Base-by-base conservation (phyloP, 2,888 invertebrate genomes). In the Sarcophaga subvicina region DNA sequence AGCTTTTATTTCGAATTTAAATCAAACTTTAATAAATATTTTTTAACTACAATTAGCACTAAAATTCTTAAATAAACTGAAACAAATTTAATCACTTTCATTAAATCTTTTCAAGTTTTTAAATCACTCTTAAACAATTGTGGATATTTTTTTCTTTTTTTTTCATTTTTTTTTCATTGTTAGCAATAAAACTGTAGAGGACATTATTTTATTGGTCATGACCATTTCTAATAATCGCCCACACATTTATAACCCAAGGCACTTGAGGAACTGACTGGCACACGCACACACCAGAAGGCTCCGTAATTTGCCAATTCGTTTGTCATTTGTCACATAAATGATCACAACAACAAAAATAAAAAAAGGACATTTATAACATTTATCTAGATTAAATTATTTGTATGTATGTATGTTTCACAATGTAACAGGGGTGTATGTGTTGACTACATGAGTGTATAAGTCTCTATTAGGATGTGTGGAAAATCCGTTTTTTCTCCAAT, bases 241-340 rank as follows among this genome's bases (percentile, higher is more conserved):
- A 37, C 59, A 27, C 59, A 67, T 10, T 14, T 14, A 49, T 54
- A 14, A 54, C 54, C 17, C 12, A 54, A 54, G 17, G 17, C 54
- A 54, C 17, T 54, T 54, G 14, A 54, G 5, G 17, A 4, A 54
- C 14, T 12, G 12, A 4, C 54, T 4, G n/a, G 4, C 45, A 37
- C 67, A 79, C 67, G 63, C 25, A 20, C 37, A 80, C 12, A 77
- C 64, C 67, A 72, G 20, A 37, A 63, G 76, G 71, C 83, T 84
- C 80, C 83, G 89, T 89, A 90, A 90, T 91, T 91, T 90, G 89
- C 83, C 90, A 90, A 90, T 91, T 90, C 77, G 78, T 85, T 89
- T 89, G 89, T 90, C 90, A 90, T 91, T 90, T 91, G 90, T 91
- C 91, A 91, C 87, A 85, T 86, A 76, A 66, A 71, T 37, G 37